phyloP scores from a whole-genome alignment of 1,140 invertebrate genomes.

The Sminthurides bifidus region DNA sequence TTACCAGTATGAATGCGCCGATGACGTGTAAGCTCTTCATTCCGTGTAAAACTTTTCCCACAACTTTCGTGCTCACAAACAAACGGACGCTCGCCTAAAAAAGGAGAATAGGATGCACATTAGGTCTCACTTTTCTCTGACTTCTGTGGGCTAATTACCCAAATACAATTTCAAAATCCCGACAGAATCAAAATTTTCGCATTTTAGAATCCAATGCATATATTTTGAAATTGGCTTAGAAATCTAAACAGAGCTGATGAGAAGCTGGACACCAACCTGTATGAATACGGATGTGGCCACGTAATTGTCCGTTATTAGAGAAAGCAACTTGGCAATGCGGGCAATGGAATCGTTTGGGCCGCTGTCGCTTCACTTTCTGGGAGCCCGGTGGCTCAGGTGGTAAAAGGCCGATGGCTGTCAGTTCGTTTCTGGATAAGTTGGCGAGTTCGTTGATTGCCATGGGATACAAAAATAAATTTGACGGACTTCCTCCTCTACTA shows the following conservation, averaged over 20 bases:
- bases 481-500: background rate
- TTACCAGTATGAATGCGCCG: constrained; percentile 67
- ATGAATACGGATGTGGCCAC: constrained; percentile 80
- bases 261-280: no score
- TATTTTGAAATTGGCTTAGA: background rate
- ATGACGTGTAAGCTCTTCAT: constrained; percentile 84
- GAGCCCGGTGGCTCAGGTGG: constrained; percentile 23
- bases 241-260: constrained; percentile 32
- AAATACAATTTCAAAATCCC: no score
- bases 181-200: no score
- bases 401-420: constrained; percentile 30
- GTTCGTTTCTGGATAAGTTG: constrained; percentile 23
- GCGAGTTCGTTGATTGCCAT: constrained; percentile 28
- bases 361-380: constrained; percentile 56
- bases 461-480: constrained; percentile 20
- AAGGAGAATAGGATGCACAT: constrained; percentile 12
- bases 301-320: constrained; percentile 84
- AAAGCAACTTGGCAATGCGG: constrained; percentile 78
- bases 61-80: constrained; percentile 71
- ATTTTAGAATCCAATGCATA: no score
- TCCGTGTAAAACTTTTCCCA: constrained; percentile 79
- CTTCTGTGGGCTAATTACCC: no score
- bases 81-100: constrained; percentile 67
- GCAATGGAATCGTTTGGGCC: constrained; percentile 79
- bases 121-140: no score